Base-by-base conservation (phyloP, 2,797 vertebrate genomes). In the Paguma larvata region DNA sequence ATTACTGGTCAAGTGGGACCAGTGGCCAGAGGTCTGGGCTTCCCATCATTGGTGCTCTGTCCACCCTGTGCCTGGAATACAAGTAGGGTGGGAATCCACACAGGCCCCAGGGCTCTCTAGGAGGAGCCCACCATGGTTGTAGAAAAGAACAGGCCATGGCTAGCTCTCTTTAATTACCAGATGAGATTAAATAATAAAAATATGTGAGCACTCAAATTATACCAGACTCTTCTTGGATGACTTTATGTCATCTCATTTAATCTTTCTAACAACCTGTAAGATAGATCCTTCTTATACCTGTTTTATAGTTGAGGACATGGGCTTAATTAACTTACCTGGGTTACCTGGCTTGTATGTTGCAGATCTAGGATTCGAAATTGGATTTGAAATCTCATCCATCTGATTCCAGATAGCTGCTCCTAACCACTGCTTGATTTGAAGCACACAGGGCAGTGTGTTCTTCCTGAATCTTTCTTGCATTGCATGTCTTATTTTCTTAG, bases 171-270 rank as follows among this genome's bases (percentile, higher is more conserved):
- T 88, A 88, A 91, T 80, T 67, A 93, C 46, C 63, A 84, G 63
- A 75, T 90, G 30, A 65, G 32, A 86, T 90, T 93, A 90, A 88
- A 85, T 85, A 97, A 87, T 91, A 91, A 93, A 75, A 91, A 88
- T 91, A 93, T 56, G 63, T 95, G 79, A 85, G 30, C 34, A 77
- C 73, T 93, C 51, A 72, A 92, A 89, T 62, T 89, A 92, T 63
- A 51, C 27, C 79, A 82, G 41, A 38, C 25, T 83, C 21, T 91
- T 88, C 48, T 65, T 93, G 78, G 92, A 41, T 21, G 67, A 88
- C 63, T 83, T 89, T 72, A 82, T 80, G 34, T 75, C 34, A 89
- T 89, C 56, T 88, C 78, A 85, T 87, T 95, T 96, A 65, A 72
- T 91, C 65, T 94, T 94, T 46, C 51, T 67, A 62, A 93, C 34